Percentiles rank a stretch among this genome's conserved stretches.
These are phyloP conservation scores for Sebastes melanostomus DNA, from an alignment of 2,797 vertebrate genomes.

Conservation along the genomic window DNA sequence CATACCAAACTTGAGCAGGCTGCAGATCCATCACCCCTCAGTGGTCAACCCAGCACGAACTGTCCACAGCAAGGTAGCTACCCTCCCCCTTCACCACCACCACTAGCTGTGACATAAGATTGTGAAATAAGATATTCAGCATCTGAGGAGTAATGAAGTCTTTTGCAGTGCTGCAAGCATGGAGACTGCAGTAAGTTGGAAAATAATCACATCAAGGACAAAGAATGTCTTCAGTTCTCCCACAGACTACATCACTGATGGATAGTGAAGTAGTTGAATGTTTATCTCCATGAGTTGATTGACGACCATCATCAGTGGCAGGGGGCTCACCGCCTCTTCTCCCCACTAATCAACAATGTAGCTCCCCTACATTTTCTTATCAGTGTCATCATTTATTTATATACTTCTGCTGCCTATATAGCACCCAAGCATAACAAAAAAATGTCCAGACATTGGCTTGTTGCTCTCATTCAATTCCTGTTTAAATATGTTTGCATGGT, in stretches of 20 bases:
- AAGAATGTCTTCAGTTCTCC: neutral
- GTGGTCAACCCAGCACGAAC: neutral
- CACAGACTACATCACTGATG: neutral
- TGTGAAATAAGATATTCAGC: neutral
- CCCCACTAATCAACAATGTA: no score
- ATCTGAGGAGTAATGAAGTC: neutral
- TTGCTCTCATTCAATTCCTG: neutral
- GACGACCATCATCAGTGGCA: neutral
- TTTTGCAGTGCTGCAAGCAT: neutral
- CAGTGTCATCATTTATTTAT: neutral
- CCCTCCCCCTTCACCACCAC: no score
- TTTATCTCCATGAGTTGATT: constrained; percentile 9
- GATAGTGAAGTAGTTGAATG: neutral
- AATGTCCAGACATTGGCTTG: neutral
- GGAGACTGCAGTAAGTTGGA: neutral
- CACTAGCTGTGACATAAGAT: neutral
- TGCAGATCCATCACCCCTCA: neutral
- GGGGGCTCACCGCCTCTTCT: neutral
- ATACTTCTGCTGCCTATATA: neutral
- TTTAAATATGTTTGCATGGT: neutral
- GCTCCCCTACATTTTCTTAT: neutral
- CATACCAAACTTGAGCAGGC: neutral
- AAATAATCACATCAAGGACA: constrained; percentile 14
- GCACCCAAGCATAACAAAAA: neutral
- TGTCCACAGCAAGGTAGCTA: neutral